phyloP scores from a whole-genome alignment of 2,113 vertebrate genomes.

The Glaucidium brasilianum region DNA sequence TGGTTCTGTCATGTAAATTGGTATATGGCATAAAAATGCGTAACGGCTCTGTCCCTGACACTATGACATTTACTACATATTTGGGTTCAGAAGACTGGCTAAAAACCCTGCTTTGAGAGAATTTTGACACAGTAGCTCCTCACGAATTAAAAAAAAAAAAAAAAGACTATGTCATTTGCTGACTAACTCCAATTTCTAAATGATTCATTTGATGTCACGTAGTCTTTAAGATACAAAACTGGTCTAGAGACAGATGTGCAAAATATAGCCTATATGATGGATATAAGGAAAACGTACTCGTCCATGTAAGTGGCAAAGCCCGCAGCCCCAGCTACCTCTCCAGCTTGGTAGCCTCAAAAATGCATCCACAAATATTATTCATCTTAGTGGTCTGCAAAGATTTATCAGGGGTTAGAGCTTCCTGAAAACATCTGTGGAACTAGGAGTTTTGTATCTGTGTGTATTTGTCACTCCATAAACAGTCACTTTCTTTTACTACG shows the following conservation, averaged over 20 bases:
- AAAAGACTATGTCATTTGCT: background rate
- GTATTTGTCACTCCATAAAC: slow-evolving; percentile 13
- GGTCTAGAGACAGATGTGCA: background rate
- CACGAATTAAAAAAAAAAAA: background rate
- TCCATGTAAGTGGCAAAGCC: slow-evolving; percentile 2
- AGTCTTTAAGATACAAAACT: background rate
- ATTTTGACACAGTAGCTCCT: background rate
- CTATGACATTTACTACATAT: background rate
- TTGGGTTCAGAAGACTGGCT: background rate
- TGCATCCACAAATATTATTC: slow-evolving; percentile 38
- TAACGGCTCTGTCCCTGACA: background rate
- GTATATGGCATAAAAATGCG: background rate
- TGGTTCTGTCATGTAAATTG: background rate
- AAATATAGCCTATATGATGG: background rate
- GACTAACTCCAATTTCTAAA: background rate
- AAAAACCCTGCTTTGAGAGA: background rate
- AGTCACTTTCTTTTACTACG: background rate
- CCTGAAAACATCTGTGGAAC: background rate
- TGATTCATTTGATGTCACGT: background rate
- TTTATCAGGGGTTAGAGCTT: slow-evolving; percentile 26
- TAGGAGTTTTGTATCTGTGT: background rate
- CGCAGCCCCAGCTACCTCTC: slow-evolving; percentile 3
- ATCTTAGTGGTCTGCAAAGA: slow-evolving; percentile 23
- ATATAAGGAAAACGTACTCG: background rate
- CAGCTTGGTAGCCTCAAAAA: slow-evolving; percentile 34